A percentile compares a stretch with the other conserved stretches of the same genome.
These are phyloP conservation scores for Oryzias javanicus DNA, from an alignment of 2,113 vertebrate genomes.

Conservation along the genomic window DNA sequence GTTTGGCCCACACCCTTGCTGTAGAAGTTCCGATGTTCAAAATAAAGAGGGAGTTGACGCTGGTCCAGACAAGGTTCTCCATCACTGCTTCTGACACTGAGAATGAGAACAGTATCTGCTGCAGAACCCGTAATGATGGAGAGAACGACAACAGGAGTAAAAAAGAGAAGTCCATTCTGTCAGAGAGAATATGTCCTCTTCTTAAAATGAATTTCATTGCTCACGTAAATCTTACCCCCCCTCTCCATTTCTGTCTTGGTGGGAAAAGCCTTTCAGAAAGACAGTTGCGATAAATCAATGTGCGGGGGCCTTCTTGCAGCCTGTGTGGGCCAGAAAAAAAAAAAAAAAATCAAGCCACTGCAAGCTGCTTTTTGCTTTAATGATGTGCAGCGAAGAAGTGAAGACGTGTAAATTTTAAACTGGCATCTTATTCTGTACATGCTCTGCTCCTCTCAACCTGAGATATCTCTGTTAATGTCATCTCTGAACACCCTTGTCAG, in stretches of 20 bases:
- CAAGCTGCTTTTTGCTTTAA: constrained; percentile 70
- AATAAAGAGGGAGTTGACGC: constrained; percentile 4
- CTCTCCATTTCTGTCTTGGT: constrained; percentile 55
- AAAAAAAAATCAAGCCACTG: constrained; percentile 62
- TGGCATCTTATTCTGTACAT: constrained; percentile 65
- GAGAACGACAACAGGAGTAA: constrained; percentile 27
- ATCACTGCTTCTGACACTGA: constrained; percentile 44
- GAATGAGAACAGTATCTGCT: constrained; percentile 9
- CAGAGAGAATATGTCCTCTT: constrained; percentile 51
- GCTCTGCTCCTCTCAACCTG: constrained; percentile 45
- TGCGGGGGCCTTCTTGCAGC: constrained; percentile 53
- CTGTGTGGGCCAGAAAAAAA: constrained; percentile 60
- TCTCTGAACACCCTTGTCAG: constrained; percentile 48
- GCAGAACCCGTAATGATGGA: constrained; percentile 2
- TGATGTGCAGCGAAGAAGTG: constrained; percentile 72
- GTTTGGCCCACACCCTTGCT: no score
- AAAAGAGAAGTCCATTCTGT: constrained; percentile 39
- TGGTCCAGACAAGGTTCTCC: constrained; percentile 49
- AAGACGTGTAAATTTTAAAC: constrained; percentile 72
- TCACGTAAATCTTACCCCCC: constrained; percentile 62
- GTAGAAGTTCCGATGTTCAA: no score
- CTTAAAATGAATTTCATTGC: constrained; percentile 70
- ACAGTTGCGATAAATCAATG: constrained; percentile 75
- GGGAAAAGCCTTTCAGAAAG: constrained; percentile 65
- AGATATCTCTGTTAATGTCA: constrained; percentile 69